Evolutionary conservation across 2,113 vertebrate species (phyloP).

Genomic region (Oceanites oceanicus): DNA sequence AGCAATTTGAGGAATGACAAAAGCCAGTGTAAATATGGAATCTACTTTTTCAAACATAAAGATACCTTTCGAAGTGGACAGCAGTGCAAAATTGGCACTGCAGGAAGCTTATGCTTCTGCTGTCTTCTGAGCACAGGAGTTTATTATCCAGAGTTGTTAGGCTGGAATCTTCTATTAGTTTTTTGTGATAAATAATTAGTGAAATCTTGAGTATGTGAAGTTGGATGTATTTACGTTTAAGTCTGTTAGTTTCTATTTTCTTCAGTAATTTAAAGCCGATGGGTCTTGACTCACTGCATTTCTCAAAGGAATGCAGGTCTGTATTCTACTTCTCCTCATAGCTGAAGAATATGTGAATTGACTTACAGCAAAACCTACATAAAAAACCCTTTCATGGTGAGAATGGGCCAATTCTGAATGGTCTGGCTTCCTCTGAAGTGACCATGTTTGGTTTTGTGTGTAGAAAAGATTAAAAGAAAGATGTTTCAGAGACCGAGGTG

Average conservation of each 20-base stretch:
- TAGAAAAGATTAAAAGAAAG: constrained; percentile 25
- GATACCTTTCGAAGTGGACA: not conserved
- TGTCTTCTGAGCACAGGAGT: not conserved
- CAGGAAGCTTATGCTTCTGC: not conserved
- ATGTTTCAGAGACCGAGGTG: not conserved
- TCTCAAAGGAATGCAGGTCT: not conserved
- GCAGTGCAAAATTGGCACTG: not conserved
- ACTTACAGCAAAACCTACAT: not conserved
- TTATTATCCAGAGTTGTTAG: not conserved
- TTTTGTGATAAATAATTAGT: not conserved
- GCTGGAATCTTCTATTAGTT: not conserved
- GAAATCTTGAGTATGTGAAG: not conserved
- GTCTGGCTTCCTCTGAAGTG: not conserved
- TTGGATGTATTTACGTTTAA: not conserved
- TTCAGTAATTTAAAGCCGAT: not conserved
- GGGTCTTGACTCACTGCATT: not conserved
- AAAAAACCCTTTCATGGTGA: not conserved
- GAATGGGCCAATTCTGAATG: not conserved
- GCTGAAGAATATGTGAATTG: not conserved
- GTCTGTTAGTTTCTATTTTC: not conserved
- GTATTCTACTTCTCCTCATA: not conserved
- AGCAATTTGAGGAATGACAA: not conserved
- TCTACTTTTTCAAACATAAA: not conserved
- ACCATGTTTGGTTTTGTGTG: not conserved
- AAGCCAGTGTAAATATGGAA: not conserved